phyloP scores from a whole-genome alignment of 1,140 invertebrate species.

The Arctopsyche grandis region DNA sequence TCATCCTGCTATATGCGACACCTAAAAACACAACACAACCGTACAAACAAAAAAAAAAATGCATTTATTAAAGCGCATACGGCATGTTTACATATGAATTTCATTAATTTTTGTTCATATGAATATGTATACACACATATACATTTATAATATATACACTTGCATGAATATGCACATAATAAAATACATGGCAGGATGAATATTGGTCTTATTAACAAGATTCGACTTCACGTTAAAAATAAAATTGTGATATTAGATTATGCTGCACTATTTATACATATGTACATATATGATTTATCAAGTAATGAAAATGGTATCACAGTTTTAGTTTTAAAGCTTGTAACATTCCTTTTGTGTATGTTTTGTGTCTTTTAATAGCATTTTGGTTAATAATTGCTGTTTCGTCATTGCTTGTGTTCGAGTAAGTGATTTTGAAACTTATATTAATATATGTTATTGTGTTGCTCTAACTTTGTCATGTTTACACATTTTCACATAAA shows the following conservation, averaged over 20 bases:
- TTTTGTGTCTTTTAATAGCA: constrained; percentile 20
- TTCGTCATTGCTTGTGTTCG: constrained; percentile 46
- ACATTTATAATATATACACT: not conserved
- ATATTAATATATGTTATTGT: constrained; percentile 2
- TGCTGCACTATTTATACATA: too few species aligned
- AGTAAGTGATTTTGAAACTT: constrained; percentile 48
- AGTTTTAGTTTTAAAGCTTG: constrained; percentile 36
- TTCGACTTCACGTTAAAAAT: constrained; percentile 20
- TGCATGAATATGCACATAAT: constrained; percentile 10
- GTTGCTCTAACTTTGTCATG: constrained; percentile 10
- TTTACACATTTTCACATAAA: not conserved
- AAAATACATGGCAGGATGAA: not conserved
- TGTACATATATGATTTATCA: constrained; percentile 3
- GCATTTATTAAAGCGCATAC: too few species aligned
- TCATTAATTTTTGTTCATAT: not conserved
- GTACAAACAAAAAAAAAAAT: too few species aligned
- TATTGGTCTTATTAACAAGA: constrained; percentile 24
- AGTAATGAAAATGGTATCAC: constrained; percentile 14
- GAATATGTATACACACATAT: too few species aligned
- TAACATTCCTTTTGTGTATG: constrained; percentile 23
- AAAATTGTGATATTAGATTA: constrained; percentile 23
- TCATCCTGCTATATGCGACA: constrained; percentile 13
- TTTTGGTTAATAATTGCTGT: constrained; percentile 36
- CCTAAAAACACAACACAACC: too few species aligned
- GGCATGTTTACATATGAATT: not conserved